Evolutionary conservation across 2,113 vertebrate species (phyloP).

Genomic region (Steatornis caripensis): DNA sequence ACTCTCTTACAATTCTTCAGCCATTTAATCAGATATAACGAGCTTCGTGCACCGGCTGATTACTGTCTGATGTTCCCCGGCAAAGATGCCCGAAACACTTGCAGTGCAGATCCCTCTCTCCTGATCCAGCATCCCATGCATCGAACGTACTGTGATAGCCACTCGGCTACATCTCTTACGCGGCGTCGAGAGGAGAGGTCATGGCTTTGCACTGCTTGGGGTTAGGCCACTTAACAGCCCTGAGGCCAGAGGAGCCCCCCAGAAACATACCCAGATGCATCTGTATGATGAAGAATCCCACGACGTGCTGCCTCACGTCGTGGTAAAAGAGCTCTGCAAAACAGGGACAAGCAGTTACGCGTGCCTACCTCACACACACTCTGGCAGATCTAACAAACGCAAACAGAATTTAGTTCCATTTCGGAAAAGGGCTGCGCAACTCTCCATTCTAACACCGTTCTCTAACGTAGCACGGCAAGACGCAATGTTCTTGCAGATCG

Average conservation of each 20-base stretch:
- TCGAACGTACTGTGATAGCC: background rate
- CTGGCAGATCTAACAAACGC: background rate
- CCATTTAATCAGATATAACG: background rate
- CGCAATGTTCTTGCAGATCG: background rate
- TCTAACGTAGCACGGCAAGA: background rate
- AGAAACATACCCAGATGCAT: background rate
- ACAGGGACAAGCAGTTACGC: background rate
- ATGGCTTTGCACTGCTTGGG: background rate
- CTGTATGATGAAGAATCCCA: background rate
- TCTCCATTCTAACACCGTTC: background rate
- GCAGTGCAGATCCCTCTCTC: background rate
- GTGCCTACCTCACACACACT: background rate
- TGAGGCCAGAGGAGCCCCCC: background rate
- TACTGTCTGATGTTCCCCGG: background rate
- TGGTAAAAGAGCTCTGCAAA: background rate
- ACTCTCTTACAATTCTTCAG: background rate
- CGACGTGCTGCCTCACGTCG: background rate
- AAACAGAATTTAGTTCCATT: background rate
- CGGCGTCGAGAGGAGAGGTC: background rate
- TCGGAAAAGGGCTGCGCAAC: background rate
- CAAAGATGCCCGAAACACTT: background rate
- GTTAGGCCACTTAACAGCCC: background rate
- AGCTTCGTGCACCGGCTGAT: background rate
- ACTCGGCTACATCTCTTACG: fast-evolving
- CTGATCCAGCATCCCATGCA: background rate